Evolutionary conservation across 2,797 vertebrate species (phyloP).

Genomic region (Limosa lapponica): DNA sequence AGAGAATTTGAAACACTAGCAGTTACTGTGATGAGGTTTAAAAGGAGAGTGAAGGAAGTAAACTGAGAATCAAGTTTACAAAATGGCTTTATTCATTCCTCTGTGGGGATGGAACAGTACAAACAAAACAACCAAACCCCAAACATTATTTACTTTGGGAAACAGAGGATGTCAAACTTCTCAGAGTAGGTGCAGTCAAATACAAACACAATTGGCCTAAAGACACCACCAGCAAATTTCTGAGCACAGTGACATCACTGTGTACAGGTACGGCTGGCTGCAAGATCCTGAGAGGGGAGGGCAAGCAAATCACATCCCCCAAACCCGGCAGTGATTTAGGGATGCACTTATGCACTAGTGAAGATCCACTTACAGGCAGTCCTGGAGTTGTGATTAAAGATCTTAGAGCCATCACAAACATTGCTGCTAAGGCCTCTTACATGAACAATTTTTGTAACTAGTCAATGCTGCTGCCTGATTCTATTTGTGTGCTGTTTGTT

Average conservation of each 20-base stretch:
- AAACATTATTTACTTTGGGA: conserved; percentile 48
- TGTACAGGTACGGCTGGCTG: neutral
- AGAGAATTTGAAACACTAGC: conserved; percentile 31
- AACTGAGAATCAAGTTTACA: conserved; percentile 58
- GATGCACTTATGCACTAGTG: neutral
- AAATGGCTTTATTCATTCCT: conserved; percentile 49
- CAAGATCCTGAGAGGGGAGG: neutral
- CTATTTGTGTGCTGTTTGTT: neutral
- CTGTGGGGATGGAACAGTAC: neutral
- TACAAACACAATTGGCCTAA: conserved; percentile 21
- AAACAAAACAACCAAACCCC: conserved; percentile 52
- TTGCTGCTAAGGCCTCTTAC: neutral
- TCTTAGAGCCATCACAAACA: neutral
- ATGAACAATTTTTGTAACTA: neutral
- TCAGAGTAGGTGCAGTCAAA: conserved; percentile 36
- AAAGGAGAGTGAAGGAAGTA: conserved; percentile 51
- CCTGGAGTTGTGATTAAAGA: neutral
- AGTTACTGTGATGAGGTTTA: conserved; percentile 21
- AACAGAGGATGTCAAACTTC: conserved; percentile 10
- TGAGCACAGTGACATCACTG: neutral
- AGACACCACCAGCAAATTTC: neutral
- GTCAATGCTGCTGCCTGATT: neutral
- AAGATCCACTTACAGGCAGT: neutral
- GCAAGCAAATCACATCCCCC: neutral
- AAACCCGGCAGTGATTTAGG: accelerated